Conservation (phyloP, 2,113 vertebrate species). For the Stomatorhinus ivindoensis region DNA sequence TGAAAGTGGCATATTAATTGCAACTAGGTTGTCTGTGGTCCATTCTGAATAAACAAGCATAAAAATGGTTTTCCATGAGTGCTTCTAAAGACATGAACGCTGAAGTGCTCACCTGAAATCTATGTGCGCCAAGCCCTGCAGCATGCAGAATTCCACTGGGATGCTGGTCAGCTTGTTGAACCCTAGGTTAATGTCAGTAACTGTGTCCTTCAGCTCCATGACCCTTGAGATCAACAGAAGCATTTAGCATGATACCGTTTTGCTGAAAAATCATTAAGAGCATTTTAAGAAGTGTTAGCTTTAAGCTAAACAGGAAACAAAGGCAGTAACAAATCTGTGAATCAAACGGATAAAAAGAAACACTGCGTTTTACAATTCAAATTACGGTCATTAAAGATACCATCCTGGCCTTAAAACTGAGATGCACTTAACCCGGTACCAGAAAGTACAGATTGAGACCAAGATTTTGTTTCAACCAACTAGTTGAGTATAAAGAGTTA, state of each 20-base stretch:
- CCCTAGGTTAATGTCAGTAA: conserved; percentile 74
- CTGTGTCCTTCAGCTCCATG: conserved; percentile 64
- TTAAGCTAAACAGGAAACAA: background rate
- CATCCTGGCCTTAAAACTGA: background rate
- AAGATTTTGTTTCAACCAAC: background rate
- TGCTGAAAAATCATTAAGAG: background rate
- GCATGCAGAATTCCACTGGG: conserved; percentile 62
- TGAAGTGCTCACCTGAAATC: conserved; percentile 72
- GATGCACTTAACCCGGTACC: background rate
- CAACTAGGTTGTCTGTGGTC: background rate
- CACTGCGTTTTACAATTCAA: background rate
- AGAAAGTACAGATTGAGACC: background rate
- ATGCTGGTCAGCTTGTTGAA: conserved; percentile 81
- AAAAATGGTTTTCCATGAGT: background rate
- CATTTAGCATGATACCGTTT: background rate
- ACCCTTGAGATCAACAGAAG: conserved; percentile 60
- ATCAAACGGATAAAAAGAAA: background rate
- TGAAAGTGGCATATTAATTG: background rate
- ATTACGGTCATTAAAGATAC: background rate
- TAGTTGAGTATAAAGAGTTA: too few relatives aligned
- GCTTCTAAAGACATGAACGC: background rate
- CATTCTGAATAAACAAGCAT: background rate
- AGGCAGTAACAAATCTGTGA: background rate
- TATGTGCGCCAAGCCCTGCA: conserved; percentile 73
- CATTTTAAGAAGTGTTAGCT: background rate